A percentile compares a stretch with the other conserved stretches of the same genome.
Evolutionary conservation across 2,888 invertebrate species (phyloP).

Genomic region (Drosophila mulleri): DNA sequence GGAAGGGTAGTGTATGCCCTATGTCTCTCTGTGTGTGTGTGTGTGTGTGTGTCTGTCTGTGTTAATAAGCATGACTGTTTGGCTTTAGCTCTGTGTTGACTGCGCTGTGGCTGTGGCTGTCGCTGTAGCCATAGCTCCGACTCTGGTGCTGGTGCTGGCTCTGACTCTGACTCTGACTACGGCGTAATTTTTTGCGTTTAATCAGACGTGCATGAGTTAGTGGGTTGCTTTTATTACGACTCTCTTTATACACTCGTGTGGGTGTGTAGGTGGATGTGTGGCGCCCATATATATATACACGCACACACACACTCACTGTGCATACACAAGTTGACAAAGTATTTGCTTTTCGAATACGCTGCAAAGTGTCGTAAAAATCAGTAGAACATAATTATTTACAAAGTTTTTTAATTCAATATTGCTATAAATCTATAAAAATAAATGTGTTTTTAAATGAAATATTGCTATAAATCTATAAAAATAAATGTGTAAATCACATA

Average conservation of each 20-base stretch:
- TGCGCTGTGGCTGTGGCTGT: conserved; percentile 30
- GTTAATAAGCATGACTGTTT: conserved; percentile 71
- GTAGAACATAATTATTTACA: neutral
- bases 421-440: neutral
- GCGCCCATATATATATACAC: conserved; percentile 6
- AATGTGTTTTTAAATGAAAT: no score
- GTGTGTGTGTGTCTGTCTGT: conserved; percentile 58
- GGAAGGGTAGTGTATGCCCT: conserved; percentile 18
- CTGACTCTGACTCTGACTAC: conserved; percentile 23
- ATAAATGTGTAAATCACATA: no score
- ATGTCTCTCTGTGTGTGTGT: conserved; percentile 20
- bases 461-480: no score
- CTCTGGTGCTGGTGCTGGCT: neutral
- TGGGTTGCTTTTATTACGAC: conserved; percentile 51
- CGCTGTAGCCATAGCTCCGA: conserved; percentile 21
- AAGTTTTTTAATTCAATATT: neutral
- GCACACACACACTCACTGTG: conserved; percentile 20
- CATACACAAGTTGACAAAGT: conserved; percentile 1
- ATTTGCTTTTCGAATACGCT: conserved; percentile 9
- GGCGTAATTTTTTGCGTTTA: conserved; percentile 64
- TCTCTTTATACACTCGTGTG: conserved; percentile 43
- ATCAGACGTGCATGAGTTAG: conserved; percentile 71
- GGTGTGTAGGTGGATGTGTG: neutral
- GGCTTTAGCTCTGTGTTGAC: conserved; percentile 58
- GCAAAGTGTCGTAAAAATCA: neutral